These are phyloP conservation scores for Agelas oroides DNA, from an alignment of 37 sponge, comb jelly and placozoan genomes.

Conservation along the genomic window DNA sequence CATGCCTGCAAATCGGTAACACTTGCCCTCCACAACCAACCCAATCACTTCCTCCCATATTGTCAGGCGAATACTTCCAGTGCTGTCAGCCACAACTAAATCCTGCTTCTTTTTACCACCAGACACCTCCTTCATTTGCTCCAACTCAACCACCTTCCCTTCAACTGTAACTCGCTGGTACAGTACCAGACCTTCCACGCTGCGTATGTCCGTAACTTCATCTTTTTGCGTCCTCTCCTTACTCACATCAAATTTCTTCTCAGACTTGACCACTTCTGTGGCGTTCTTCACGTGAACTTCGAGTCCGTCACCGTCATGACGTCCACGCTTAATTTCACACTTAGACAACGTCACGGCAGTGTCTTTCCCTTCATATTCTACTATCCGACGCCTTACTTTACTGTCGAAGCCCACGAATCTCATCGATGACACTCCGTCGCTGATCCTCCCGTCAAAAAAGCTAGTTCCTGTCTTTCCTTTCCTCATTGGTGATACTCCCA, in stretches of 20 bases:
- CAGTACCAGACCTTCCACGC: background rate
- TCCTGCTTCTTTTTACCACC: constrained; percentile 12
- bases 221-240: background rate
- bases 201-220: background rate
- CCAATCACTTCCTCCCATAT: constrained; percentile 15
- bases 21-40: background rate
- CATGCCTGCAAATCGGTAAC: background rate
- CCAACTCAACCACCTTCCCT: background rate
- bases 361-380: background rate
- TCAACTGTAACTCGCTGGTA: constrained; percentile 4
- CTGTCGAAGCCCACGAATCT: background rate
- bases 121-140: background rate
- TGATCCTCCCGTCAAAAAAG: background rate
- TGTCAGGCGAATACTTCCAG: background rate
- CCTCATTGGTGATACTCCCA: background rate
- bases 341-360: background rate
- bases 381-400: background rate
- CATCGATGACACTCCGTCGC: background rate
- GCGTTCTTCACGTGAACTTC: background rate
- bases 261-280: background rate
- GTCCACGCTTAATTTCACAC: background rate
- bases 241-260: background rate
- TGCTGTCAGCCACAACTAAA: background rate
- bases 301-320: background rate
- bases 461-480: background rate